phyloP scores from a whole-genome alignment of 1,140 invertebrate species.

The Dreissena rostriformis region DNA sequence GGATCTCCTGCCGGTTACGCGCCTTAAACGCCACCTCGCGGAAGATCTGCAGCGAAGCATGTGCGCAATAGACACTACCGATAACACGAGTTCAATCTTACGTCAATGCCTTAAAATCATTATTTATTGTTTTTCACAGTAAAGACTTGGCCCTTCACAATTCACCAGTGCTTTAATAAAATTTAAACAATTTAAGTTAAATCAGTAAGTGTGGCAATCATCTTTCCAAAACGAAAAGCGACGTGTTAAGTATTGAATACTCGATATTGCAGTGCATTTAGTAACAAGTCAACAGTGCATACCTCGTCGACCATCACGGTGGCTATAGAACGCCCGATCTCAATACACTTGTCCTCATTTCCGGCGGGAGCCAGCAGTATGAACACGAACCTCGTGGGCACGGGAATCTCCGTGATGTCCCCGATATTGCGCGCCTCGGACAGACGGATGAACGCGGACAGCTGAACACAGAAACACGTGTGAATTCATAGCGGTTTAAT shows the following conservation, averaged over 20 bases:
- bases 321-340: slow-evolving; percentile 96
- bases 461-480: background rate
- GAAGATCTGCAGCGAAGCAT: slow-evolving; percentile 85
- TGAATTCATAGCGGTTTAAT: too few species aligned
- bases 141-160: background rate
- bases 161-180: background rate
- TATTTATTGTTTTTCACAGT: background rate
- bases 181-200: too few species aligned
- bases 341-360: slow-evolving; percentile 91
- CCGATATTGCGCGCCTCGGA: slow-evolving; percentile 93
- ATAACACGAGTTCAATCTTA: too few species aligned
- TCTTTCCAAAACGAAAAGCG: too few species aligned
- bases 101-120: too few species aligned
- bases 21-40: slow-evolving; percentile 96
- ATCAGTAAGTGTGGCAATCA: too few species aligned
- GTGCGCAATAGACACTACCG: too few species aligned
- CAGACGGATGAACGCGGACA: slow-evolving; percentile 92
- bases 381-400: slow-evolving; percentile 98
- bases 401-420: slow-evolving; percentile 95
- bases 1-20: slow-evolving; percentile 89
- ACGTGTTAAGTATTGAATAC: too few species aligned
- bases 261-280: too few species aligned
- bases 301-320: slow-evolving; percentile 97
- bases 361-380: slow-evolving; percentile 94
- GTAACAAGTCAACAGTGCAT: slow-evolving; percentile 15